These are phyloP conservation scores for Hoplostethus mediterraneus DNA, from an alignment of 2,797 vertebrate genomes.

Conservation along the genomic window DNA sequence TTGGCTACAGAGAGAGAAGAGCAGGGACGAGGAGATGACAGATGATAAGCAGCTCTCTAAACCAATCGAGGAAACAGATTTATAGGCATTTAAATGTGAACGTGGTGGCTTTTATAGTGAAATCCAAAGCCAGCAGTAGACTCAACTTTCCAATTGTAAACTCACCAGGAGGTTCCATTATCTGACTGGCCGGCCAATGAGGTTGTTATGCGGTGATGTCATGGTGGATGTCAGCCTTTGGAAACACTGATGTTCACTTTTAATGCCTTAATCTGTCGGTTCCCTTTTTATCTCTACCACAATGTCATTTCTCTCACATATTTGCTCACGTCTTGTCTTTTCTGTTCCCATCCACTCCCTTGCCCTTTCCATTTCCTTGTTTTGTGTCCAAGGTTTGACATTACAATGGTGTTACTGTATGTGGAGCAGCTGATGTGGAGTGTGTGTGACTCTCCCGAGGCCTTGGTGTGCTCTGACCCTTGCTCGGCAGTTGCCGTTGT, in stretches of 20 bases:
- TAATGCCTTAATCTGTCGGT: not conserved
- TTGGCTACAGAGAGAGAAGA: constrained; percentile 30
- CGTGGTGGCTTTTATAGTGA: constrained; percentile 56
- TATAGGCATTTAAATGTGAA: constrained; percentile 50
- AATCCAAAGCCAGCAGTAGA: constrained; percentile 48
- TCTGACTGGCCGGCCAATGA: constrained; percentile 35
- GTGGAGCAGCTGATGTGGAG: constrained; percentile 93
- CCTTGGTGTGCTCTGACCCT: constrained; percentile 80
- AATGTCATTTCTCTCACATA: constrained; percentile 24
- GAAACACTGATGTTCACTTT: constrained; percentile 19
- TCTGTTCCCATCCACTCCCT: constrained; percentile 32
- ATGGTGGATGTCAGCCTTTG: constrained; percentile 38
- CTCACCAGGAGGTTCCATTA: constrained; percentile 49
- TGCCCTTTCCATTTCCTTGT: not conserved
- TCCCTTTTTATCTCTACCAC: not conserved
- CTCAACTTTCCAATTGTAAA: constrained; percentile 50
- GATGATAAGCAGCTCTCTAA: constrained; percentile 51
- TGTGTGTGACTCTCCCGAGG: constrained; percentile 85
- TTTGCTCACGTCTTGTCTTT: constrained; percentile 30
- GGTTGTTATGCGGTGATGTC: constrained; percentile 39
- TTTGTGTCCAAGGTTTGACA: constrained; percentile 87
- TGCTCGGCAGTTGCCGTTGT: constrained; percentile 63
- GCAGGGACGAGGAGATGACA: constrained; percentile 45
- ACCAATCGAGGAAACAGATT: constrained; percentile 64
- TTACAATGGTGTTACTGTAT: constrained; percentile 90